Percentiles rank a stretch among this genome's conserved stretches.
Conservation (phyloP, 2,888 invertebrate species). For the Sinotaia quadrata region DNA sequence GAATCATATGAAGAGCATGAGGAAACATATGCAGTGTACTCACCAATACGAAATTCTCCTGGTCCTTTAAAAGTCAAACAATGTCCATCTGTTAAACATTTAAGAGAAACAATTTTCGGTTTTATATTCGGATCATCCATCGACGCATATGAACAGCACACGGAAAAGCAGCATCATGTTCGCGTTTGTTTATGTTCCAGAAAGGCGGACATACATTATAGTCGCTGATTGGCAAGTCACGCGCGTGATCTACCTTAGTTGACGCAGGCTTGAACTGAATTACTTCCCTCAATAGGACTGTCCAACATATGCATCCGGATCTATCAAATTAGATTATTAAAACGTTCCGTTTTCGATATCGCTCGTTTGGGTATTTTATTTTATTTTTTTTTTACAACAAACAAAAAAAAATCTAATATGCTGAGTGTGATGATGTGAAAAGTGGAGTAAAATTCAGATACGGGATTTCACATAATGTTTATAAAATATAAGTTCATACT, state of each 20-base stretch:
- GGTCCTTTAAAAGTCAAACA: constrained; percentile 32
- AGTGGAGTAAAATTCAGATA: no score
- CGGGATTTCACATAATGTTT: no score
- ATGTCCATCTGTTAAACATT: constrained; percentile 33
- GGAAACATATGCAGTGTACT: no score
- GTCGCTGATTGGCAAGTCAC: neutral
- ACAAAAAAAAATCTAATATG: no score
- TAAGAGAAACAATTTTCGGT: constrained; percentile 25
- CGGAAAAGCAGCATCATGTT: neutral
- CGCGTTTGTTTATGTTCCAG: neutral
- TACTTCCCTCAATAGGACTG: neutral
- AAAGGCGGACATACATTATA: neutral
- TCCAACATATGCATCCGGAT: no score
- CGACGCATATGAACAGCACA: neutral
- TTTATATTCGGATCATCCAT: constrained; percentile 14
- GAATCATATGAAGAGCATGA: no score
- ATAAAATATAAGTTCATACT: no score
- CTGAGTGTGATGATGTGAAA: no score
- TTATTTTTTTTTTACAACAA: no score
- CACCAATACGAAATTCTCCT: constrained; percentile 36
- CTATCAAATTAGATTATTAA: no score
- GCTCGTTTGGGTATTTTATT: no score
- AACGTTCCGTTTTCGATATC: no score
- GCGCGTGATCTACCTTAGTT: constrained; percentile 1
- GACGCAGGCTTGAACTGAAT: neutral